Conservation (phyloP, 2,888 invertebrate genomes). For the Horisme vitalbata region DNA sequence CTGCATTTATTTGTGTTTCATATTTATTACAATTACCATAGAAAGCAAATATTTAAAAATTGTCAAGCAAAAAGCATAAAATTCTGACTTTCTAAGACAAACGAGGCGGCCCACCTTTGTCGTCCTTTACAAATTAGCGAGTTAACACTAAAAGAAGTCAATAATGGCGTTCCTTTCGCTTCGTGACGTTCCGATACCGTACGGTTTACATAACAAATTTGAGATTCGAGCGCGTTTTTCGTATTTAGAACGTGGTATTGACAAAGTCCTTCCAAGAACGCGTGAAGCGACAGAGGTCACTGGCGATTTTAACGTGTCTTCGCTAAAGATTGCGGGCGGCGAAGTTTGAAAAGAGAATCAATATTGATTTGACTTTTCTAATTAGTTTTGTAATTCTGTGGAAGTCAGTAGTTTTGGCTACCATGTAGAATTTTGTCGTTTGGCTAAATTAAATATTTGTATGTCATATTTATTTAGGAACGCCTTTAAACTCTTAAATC, state of each 20-base stretch:
- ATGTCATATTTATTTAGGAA: background rate
- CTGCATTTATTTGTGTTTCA: no score
- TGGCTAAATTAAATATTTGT: slow-evolving; percentile 18
- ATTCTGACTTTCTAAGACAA: slow-evolving; percentile 10
- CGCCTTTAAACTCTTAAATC: no score
- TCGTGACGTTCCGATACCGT: slow-evolving; percentile 56
- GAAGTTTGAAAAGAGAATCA: slow-evolving; percentile 46
- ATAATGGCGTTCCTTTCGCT: slow-evolving; percentile 44
- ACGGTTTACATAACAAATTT: slow-evolving; percentile 53
- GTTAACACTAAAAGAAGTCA: slow-evolving; percentile 44
- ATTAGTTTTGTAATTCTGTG: slow-evolving; percentile 65
- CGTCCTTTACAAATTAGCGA: slow-evolving; percentile 54
- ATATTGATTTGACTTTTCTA: slow-evolving; percentile 59
- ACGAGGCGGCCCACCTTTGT: slow-evolving; percentile 47
- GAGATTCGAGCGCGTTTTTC: slow-evolving; percentile 46
- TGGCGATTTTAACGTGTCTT: slow-evolving; percentile 58
- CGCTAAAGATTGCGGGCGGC: slow-evolving; percentile 53
- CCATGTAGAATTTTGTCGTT: slow-evolving; percentile 31
- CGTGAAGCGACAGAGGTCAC: slow-evolving; percentile 40
- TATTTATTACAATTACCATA: no score
- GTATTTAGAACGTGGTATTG: slow-evolving; percentile 55
- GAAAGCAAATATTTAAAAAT: no score
- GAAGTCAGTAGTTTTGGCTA: slow-evolving; percentile 54
- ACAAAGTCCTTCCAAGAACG: slow-evolving; percentile 69
- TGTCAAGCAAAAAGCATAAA: background rate